Conservation (phyloP, 1,140 invertebrate species). For the Platorchestia sp. region DNA sequence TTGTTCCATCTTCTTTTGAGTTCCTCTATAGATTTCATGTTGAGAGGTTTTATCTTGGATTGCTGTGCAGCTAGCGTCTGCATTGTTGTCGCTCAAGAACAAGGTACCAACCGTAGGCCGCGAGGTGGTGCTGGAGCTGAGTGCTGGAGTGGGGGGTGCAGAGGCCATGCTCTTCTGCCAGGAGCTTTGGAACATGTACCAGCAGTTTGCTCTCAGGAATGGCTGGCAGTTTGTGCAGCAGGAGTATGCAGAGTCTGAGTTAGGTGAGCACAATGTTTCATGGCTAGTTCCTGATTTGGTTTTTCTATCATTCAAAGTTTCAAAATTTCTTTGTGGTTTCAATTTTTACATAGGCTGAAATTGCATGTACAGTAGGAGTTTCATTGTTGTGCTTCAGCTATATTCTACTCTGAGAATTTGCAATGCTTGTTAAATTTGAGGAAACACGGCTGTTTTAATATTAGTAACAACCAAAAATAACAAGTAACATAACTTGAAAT, state of each 20-base stretch:
- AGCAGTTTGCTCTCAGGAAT: not conserved
- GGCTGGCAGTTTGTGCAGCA: slow-evolving; percentile 40
- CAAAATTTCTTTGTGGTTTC: too few species aligned
- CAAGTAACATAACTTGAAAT: too few species aligned
- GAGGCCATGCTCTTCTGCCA: slow-evolving; percentile 56
- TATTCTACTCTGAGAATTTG: too few species aligned
- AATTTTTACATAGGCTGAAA: too few species aligned
- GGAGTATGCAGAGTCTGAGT: not conserved
- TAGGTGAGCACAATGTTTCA: not conserved
- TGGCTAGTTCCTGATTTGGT: too few species aligned
- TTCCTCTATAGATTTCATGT: not conserved
- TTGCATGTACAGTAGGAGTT: too few species aligned
- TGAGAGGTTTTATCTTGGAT: not conserved
- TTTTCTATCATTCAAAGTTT: too few species aligned
- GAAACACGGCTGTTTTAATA: too few species aligned
- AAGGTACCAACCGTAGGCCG: not conserved
- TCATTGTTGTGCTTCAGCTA: too few species aligned
- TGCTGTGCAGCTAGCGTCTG: not conserved
- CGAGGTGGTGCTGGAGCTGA: slow-evolving; percentile 52
- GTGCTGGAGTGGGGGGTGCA: slow-evolving; percentile 46
- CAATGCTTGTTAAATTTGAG: too few species aligned
- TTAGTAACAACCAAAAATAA: too few species aligned
- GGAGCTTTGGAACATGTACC: slow-evolving; percentile 52
- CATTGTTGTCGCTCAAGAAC: not conserved
- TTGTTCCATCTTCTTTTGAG: too few species aligned